phyloP scores from a whole-genome alignment of 2,888 invertebrate genomes.

The Sepioteuthis lessoniana region DNA sequence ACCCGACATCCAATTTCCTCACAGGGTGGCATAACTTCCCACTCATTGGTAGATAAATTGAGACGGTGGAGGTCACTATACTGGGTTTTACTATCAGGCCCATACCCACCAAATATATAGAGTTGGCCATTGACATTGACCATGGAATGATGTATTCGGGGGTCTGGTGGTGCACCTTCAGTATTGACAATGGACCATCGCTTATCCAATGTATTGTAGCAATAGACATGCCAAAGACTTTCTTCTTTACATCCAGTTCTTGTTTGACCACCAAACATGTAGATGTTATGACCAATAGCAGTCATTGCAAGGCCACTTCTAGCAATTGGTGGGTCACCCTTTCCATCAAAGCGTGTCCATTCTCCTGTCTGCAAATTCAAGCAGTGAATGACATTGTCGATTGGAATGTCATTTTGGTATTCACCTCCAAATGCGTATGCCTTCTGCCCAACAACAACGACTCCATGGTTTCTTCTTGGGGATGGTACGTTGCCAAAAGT shows the following conservation, averaged over 20 bases:
- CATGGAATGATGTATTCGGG: conserved; percentile 58
- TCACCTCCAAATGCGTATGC: conserved; percentile 57
- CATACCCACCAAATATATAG: conserved; percentile 58
- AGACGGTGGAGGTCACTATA: conserved; percentile 55
- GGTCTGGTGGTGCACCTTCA: conserved; percentile 50
- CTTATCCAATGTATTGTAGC: conserved; percentile 51
- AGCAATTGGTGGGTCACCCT: conserved; percentile 48
- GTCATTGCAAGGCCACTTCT: conserved; percentile 53
- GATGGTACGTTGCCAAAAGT: conserved; percentile 50
- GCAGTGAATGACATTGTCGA: conserved; percentile 53
- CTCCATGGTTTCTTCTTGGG: conserved; percentile 55
- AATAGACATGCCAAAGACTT: conserved; percentile 52
- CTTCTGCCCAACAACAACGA: conserved; percentile 51
- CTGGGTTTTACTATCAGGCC: conserved; percentile 48
- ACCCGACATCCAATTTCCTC: conserved; percentile 54
- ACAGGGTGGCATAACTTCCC: conserved; percentile 53
- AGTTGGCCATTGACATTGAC: conserved; percentile 50
- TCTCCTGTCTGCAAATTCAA: conserved; percentile 50
- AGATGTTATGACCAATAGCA: conserved; percentile 52
- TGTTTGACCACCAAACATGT: conserved; percentile 57
- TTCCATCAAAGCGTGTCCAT: conserved; percentile 50
- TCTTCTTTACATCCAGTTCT: conserved; percentile 54
- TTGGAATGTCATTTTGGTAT: conserved; percentile 54
- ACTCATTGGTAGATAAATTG: conserved; percentile 52
- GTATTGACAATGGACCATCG: conserved; percentile 52